These are phyloP conservation scores for Scomberomorus guttatus DNA, from an alignment of 2,797 vertebrate genomes.

Conservation along the genomic window DNA sequence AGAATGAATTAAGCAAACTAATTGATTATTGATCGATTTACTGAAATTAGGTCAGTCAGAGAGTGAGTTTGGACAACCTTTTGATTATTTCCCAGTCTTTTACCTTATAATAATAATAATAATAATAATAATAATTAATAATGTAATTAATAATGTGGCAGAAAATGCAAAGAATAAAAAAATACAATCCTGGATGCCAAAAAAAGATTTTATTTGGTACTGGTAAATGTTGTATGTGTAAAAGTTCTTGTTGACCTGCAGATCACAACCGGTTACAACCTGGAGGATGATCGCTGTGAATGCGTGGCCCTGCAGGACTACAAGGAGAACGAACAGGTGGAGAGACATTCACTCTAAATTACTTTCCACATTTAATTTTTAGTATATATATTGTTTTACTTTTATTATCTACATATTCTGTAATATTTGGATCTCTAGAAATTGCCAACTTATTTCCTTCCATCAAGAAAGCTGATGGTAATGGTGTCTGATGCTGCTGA, in stretches of 20 bases:
- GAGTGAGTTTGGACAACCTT: too few species aligned
- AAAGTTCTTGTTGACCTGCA: conserved; percentile 60
- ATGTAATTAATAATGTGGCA: not conserved
- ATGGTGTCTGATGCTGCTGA: not conserved
- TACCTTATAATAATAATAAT: not conserved
- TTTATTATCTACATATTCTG: not conserved
- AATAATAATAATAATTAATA: too few species aligned
- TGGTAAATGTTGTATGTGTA: not conserved
- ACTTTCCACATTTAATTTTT: too few species aligned
- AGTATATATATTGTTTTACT: too few species aligned
- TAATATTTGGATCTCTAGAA: not conserved
- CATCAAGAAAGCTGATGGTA: not conserved
- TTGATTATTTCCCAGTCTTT: too few species aligned
- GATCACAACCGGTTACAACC: conserved; percentile 99
- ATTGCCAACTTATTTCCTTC: not conserved
- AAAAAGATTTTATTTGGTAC: not conserved
- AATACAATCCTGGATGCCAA: not conserved
- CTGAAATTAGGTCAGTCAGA: too few species aligned
- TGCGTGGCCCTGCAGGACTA: conserved; percentile 96
- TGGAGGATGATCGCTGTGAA: conserved; percentile 98
- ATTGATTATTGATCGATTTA: too few species aligned
- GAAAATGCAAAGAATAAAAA: not conserved
- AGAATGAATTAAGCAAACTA: too few species aligned
- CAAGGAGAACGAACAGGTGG: conserved; percentile 94
- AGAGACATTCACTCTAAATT: not conserved